phyloP scores from a whole-genome alignment of 2,113 vertebrate genomes.

The Scortum barcoo region DNA sequence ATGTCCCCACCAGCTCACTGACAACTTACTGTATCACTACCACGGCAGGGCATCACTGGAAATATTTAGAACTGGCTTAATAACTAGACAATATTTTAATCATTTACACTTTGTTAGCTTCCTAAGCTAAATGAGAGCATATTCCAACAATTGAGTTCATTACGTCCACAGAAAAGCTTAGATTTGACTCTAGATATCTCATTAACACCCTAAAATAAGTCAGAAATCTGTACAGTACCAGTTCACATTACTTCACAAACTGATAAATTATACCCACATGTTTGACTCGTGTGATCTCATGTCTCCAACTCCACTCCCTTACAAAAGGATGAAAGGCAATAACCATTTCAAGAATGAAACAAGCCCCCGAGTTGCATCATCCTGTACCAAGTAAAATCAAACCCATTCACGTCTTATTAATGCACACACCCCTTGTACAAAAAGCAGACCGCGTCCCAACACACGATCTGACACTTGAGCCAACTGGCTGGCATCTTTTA shows the following conservation, averaged over 20 bases:
- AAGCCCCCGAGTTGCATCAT: constrained; percentile 34
- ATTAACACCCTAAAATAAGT: constrained; percentile 10
- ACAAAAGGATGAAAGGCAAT: constrained; percentile 46
- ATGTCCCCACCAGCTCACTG: background rate
- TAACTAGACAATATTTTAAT: constrained; percentile 25
- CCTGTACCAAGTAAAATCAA: constrained; percentile 48
- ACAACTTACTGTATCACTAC: constrained; percentile 20
- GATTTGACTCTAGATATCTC: constrained; percentile 14
- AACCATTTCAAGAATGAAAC: constrained; percentile 49
- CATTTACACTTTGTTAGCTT: constrained; percentile 27
- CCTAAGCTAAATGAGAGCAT: constrained; percentile 44
- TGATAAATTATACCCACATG: constrained; percentile 12
- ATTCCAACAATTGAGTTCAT: constrained; percentile 10
- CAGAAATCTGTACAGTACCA: background rate
- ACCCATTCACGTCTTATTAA: constrained; percentile 48
- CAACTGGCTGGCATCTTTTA: constrained; percentile 20
- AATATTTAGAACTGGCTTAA: constrained; percentile 7
- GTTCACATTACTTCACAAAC: background rate
- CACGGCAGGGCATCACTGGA: background rate
- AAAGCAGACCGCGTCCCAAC: constrained; percentile 14
- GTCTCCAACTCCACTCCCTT: constrained; percentile 38
- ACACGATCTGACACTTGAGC: background rate
- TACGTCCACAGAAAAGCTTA: background rate
- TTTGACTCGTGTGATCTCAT: constrained; percentile 42
- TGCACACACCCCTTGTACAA: constrained; percentile 58